Percentiles rank a stretch among this genome's conserved stretches.
phyloP scores from a whole-genome alignment of 1,140 invertebrate genomes.

The Sitophilus oryzae region DNA sequence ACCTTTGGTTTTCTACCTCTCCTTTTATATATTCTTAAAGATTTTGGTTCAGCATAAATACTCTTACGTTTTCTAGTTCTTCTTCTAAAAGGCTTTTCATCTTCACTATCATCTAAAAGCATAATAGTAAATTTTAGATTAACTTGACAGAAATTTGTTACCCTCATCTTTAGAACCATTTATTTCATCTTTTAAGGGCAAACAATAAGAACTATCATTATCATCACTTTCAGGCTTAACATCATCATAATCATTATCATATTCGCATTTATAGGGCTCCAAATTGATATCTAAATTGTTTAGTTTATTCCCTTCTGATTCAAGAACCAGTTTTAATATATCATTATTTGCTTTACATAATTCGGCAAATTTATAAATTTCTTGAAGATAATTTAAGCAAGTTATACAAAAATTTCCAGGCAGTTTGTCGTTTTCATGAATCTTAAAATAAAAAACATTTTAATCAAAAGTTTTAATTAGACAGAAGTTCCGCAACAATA shows the following conservation, averaged over 20 bases:
- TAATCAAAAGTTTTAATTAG: constrained; percentile 1
- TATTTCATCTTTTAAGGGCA: constrained; percentile 8
- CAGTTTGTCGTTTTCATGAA: constrained; percentile 13
- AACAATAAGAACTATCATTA: constrained; percentile 7
- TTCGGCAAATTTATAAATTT: constrained; percentile 21
- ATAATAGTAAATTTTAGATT: neutral
- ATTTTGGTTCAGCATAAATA: neutral
- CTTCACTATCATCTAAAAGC: constrained; percentile 3
- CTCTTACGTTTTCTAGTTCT: constrained; percentile 13
- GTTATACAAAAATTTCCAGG: constrained; percentile 22
- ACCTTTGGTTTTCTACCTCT: constrained; percentile 12
- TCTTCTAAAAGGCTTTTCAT: constrained; percentile 11
- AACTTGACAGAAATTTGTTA: neutral
- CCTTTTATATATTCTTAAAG: constrained; percentile 6
- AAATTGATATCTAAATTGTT: constrained; percentile 12
- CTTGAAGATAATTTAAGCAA: constrained; percentile 19
- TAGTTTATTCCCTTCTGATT: constrained; percentile 14
- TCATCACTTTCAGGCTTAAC: constrained; percentile 13
- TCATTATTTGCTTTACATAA: constrained; percentile 23
- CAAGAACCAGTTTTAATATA: constrained; percentile 12
- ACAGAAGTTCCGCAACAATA: neutral
- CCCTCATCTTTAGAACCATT: neutral
- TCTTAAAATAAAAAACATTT: constrained; percentile 22
- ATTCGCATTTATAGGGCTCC: constrained; percentile 4
- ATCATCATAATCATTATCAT: constrained; percentile 17